A percentile compares a stretch with the other conserved stretches of the same genome.
Evolutionary conservation across 1,140 invertebrate species (phyloP).

Genomic region (Trinorchestia longiramus): DNA sequence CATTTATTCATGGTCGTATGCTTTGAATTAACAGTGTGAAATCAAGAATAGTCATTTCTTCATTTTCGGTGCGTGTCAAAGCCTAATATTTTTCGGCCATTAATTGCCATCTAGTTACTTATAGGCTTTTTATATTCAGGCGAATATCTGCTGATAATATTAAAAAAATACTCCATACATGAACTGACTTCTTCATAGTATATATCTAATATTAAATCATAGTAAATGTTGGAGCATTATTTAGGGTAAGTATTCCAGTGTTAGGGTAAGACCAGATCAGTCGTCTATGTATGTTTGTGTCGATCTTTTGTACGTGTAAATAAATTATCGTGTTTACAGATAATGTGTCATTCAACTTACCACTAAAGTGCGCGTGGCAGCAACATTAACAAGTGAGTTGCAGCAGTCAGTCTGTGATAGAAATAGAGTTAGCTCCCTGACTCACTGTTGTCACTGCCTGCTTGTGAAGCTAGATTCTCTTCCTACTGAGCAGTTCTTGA

Average conservation of each 20-base stretch:
- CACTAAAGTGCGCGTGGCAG: neutral
- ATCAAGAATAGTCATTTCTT: neutral
- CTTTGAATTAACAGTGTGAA: neutral
- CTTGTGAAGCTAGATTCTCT: no score
- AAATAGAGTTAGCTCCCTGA: no score
- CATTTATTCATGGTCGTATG: neutral
- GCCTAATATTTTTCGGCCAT: neutral
- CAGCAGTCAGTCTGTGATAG: no score
- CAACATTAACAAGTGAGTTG: neutral
- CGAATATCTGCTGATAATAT: neutral
- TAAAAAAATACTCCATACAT: neutral
- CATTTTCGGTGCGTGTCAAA: neutral
- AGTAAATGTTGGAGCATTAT: constrained; percentile 27
- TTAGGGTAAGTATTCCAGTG: constrained; percentile 22
- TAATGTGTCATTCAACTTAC: neutral
- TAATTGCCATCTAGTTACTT: neutral
- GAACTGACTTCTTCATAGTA: neutral
- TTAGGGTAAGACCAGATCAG: constrained; percentile 14
- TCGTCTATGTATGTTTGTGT: constrained; percentile 45
- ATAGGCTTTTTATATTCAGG: neutral
- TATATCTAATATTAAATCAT: neutral
- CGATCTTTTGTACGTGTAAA: constrained; percentile 49
- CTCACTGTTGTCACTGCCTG: no score
- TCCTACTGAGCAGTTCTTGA: no score
- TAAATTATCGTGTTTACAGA: constrained; percentile 38